Evolutionary conservation across 23 tunicate species (phyloP), one percentile per base, ranked within the genome.

Genomic region (Styela plicata): DNA sequence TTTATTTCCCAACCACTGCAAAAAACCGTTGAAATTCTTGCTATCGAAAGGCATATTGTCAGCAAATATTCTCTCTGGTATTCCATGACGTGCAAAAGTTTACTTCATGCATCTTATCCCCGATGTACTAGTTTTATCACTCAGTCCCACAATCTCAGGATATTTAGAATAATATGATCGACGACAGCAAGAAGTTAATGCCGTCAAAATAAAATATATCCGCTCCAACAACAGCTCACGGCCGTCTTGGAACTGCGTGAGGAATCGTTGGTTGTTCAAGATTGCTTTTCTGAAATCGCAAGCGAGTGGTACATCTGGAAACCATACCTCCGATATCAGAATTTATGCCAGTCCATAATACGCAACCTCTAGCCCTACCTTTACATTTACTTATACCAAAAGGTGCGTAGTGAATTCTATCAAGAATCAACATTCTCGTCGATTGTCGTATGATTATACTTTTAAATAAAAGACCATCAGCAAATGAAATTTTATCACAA

Each of bases 341-440:
- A 10, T 64, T 33, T 75, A 86, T 79, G 17, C 89, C 24, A 20
- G 89, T 84, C 89, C 84, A 86, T 79, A 34, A 79, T 31, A 83
- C 25, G 29, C 63, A 36, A 20, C 81, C 82, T 29, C 90, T 29
- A 2, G 90, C 85, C n/a, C 85, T 73, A 2, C 75, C 27, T 65
- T 87, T 87, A 74, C 85, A 74, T 36, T 87, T 87, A 31, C 70
- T 70, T 34, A 80, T 74, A 52, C 90, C 90, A 24, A 87, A 61
- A 37, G 80, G 85, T 25, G 73, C 61, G 57, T 86, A 78, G 52
- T 86, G 89, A 70, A 86, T 79, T 30, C 70, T 52, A n/a, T 44
- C 13, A 7, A 44, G 7, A 7, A 3, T 27, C 17, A 10, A 3
- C 70, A 66, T 66, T 66, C 7, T 7, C 7, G 5, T 10, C 3